A percentile compares a stretch with the other conserved stretches of the same genome.
These are phyloP conservation scores for Linnaemya tessellans DNA, from an alignment of 2,888 invertebrate genomes.

Conservation along the genomic window DNA sequence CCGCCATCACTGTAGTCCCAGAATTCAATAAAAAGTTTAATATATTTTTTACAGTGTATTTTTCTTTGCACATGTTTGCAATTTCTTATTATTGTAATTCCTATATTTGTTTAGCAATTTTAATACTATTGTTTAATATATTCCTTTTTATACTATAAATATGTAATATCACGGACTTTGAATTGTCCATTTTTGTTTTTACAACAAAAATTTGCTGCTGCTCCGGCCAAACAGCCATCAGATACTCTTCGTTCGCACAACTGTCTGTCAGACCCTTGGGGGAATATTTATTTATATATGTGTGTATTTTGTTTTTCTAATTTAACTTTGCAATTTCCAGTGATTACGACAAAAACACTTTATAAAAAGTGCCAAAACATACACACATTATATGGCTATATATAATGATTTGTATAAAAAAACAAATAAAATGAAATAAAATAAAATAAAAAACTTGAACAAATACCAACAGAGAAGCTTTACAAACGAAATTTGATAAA, in stretches of 20 bases:
- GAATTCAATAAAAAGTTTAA: slow-evolving; percentile 40
- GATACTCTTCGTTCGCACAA: slow-evolving; percentile 48
- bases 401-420: background rate
- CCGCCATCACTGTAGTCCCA: slow-evolving; percentile 10
- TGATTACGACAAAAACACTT: slow-evolving; percentile 69
- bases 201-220: slow-evolving; percentile 2
- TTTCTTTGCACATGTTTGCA: slow-evolving; percentile 21
- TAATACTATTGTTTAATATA: slow-evolving; percentile 48
- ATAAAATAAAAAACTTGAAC: slow-evolving; percentile 23
- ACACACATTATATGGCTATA: slow-evolving; percentile 34
- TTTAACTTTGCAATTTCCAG: slow-evolving; percentile 71
- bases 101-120: slow-evolving; percentile 43
- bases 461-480: slow-evolving; percentile 47
- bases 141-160: slow-evolving; percentile 59
- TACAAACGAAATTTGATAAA: slow-evolving; percentile 40
- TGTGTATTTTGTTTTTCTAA: slow-evolving; percentile 69
- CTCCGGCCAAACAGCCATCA: slow-evolving; percentile 31
- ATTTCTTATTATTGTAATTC: slow-evolving; percentile 27
- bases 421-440: slow-evolving; percentile 1
- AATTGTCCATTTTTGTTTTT: slow-evolving; percentile 37
- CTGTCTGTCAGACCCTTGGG: slow-evolving; percentile 56
- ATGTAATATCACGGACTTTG: slow-evolving; percentile 60
- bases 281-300: slow-evolving; percentile 63
- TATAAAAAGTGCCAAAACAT: slow-evolving; percentile 65
- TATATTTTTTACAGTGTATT: background rate